Evolutionary conservation across 1,140 invertebrate genomes (phyloP).

Genomic region (Agraylea sexmaculata): DNA sequence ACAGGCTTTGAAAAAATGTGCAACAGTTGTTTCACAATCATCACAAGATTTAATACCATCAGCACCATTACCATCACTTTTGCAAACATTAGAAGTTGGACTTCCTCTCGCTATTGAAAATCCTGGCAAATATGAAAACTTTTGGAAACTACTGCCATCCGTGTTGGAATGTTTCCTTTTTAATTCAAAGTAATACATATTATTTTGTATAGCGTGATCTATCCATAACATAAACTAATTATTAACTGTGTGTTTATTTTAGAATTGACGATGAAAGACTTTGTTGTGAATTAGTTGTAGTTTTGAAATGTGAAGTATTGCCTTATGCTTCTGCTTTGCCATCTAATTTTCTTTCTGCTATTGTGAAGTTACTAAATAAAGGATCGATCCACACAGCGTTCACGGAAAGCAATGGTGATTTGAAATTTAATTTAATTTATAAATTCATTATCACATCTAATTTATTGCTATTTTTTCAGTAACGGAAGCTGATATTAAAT

Average conservation of each 20-base stretch:
- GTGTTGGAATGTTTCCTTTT: constrained; percentile 88
- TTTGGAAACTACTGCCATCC: constrained; percentile 77
- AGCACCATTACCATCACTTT: constrained; percentile 22
- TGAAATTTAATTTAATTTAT: constrained; percentile 2
- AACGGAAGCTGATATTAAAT: constrained; percentile 68
- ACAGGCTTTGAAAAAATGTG: constrained; percentile 1
- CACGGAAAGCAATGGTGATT: constrained; percentile 42
- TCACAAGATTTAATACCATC: constrained; percentile 4
- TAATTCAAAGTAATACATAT: constrained; percentile 49
- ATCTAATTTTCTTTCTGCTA: constrained; percentile 72
- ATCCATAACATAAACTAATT: background rate
- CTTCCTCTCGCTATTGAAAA: constrained; percentile 76
- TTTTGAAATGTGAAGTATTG: constrained; percentile 75
- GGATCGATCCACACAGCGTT: constrained; percentile 89
- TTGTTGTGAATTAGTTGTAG: constrained; percentile 77
- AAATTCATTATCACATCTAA: constrained; percentile 1
- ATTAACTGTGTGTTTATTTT: constrained; percentile 14
- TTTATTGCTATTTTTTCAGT: constrained; percentile 39
- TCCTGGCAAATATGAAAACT: constrained; percentile 52
- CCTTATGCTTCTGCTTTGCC: constrained; percentile 70
- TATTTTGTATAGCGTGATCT: background rate
- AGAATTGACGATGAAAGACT: constrained; percentile 59
- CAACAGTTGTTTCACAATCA: constrained; percentile 3
- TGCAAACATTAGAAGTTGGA: constrained; percentile 63
- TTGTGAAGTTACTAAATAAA: constrained; percentile 83